phyloP scores from a whole-genome alignment of 2,113 vertebrate genomes.

The Apteryx mantelli region DNA sequence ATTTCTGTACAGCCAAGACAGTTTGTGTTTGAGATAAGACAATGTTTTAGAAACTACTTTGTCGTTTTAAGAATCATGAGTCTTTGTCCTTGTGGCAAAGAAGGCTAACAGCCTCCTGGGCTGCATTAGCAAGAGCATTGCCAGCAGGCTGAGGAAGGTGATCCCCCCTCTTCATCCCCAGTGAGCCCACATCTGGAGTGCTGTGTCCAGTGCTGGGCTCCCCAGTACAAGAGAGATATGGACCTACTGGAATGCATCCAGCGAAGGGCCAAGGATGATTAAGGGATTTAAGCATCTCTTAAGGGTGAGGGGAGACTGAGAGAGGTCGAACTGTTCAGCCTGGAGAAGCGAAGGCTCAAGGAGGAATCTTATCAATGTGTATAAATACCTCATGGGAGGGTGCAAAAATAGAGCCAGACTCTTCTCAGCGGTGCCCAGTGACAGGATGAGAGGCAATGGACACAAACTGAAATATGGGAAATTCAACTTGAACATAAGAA shows the following conservation, averaged over 20 bases:
- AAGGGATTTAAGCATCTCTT: not conserved
- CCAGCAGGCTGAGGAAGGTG: not conserved
- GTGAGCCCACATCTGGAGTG: not conserved
- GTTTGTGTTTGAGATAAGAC: not conserved
- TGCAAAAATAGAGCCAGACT: not conserved
- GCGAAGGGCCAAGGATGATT: not conserved
- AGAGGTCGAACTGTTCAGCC: not conserved
- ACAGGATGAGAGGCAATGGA: not conserved
- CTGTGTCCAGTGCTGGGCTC: not conserved
- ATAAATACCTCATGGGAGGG: not conserved
- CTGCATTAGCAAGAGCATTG: no score
- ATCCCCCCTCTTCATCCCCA: not conserved
- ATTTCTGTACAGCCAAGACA: constrained; percentile 16
- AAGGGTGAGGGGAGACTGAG: not conserved
- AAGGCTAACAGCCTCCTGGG: not conserved
- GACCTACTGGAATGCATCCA: not conserved
- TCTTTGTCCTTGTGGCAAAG: not conserved
- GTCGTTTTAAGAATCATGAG: not conserved
- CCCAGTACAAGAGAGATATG: not conserved
- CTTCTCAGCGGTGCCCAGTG: not conserved
- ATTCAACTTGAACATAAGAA: not conserved
- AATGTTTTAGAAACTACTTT: constrained; percentile 17
- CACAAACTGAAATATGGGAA: not conserved
- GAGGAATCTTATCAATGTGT: not conserved
- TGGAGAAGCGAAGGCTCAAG: not conserved